phyloP scores from a whole-genome alignment of 2,888 invertebrate genomes.

The Ceraclea dissimilis region DNA sequence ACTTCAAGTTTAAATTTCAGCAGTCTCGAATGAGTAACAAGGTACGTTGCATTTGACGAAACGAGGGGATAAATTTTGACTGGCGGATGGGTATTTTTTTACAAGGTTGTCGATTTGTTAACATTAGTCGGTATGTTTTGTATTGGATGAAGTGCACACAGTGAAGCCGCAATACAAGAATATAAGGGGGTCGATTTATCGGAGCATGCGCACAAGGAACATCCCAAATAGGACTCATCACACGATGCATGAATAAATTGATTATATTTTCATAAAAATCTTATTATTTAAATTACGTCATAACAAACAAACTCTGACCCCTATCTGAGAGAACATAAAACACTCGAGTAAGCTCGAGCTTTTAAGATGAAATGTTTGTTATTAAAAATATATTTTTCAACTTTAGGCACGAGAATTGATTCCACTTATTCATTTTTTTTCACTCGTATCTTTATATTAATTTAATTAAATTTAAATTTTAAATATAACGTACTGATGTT shows the following conservation, averaged over 20 bases:
- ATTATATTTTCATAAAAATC: neutral
- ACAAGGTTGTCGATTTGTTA: conserved; percentile 1
- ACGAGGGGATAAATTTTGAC: neutral
- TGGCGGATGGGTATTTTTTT: neutral
- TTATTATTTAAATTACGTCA: neutral
- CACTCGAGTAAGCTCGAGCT: neutral
- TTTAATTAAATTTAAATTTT: too few species aligned
- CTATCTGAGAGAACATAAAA: too few species aligned
- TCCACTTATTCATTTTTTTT: too few species aligned
- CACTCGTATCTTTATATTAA: too few species aligned
- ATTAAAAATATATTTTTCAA: too few species aligned
- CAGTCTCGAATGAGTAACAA: neutral
- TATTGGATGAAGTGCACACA: neutral
- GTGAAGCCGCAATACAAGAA: too few species aligned
- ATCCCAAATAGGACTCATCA: conserved; percentile 7
- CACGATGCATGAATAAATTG: conserved; percentile 5
- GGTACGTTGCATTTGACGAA: neutral
- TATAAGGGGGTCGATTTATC: conserved; percentile 24
- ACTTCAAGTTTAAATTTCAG: neutral
- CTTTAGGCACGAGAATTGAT: too few species aligned
- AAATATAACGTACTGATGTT: too few species aligned
- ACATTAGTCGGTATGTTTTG: neutral
- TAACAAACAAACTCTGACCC: neutral
- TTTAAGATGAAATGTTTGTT: neutral
- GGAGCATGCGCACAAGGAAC: conserved; percentile 18